Evolutionary conservation across 1,140 invertebrate species (phyloP), one percentile per base, ranked within the genome.

Genomic region (Charaxes varanes): DNA sequence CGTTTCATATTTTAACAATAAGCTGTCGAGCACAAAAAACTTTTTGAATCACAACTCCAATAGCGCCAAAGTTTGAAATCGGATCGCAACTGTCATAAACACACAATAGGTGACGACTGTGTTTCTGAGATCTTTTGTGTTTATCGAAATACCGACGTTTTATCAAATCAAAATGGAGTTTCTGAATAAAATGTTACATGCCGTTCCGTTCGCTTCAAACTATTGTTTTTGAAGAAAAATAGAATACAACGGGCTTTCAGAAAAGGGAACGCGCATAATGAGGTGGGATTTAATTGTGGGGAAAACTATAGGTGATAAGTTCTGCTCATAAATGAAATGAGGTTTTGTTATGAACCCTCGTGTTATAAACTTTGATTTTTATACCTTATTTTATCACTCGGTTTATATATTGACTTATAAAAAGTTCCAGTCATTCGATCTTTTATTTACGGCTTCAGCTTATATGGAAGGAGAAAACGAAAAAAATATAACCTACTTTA

Each of bases 111-210:
- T 2, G 7, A 15, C 30, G 22, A 26, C 15, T 30, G 21, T 10
- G 16, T 24, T 12, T 31, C 24, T n/a, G n/a, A n/a, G n/a, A n/a
- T n/a, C n/a, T n/a, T n/a, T n/a, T n/a, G n/a, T n/a, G n/a, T n/a
- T n/a, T n/a, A 43, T 34, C 33, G 24, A 35, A 32, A 43, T 35
- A 27, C 21, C 2, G 31, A 43, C 19, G 34, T 47, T 47, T 47
- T 41, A 41, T 41, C 44, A 40, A 35, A 41, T 35, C 32, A 24
- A 47, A 41, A 47, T 34, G 28, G 31, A 23, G 21, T 47, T 45
- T n/a, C 28, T 15, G 38, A 41, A 41, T 32, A 41, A 24, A 41
- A 41, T 41, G 38, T 41, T 17, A 22, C 40, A 30, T 43, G 34
- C 15, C 41, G 35, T 35, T 26, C 41, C 18, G 22, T 43, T 28